Base-by-base conservation (phyloP, 2,797 vertebrate species). In the Podarcis siculus region DNA sequence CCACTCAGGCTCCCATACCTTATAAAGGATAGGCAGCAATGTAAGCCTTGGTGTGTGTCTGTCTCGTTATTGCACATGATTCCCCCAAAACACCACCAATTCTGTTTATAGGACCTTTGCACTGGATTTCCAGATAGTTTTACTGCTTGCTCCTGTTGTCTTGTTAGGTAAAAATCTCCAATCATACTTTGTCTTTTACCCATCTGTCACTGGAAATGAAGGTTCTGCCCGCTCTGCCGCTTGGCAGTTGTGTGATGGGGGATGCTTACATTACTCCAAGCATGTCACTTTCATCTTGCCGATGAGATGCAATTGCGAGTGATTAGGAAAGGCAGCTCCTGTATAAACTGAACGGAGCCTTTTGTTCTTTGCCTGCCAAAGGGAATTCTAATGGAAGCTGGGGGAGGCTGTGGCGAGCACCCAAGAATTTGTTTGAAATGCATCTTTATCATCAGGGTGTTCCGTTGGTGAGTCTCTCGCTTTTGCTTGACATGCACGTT, bases 341-440 rank as follows among this genome's bases (percentile, higher is more conserved):
- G 0, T 17, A 0, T 55, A 2, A 91, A 86, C 35, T 12, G 45
- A 87, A 9, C 0, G 4, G 89, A 85, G 58, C 85, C 49, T 13
- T 87, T 90, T 79, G 85, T 88, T 91, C 85, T 87, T 75, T 45
- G 13, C 81, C 91, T 89, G 81, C 75, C 45, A 83, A 42, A 91
- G 69, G 71, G 32, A 0, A n/a, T 87, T 87, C 86, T 67, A 90
- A 84, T 82, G 82, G 89, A 73, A 64, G 9, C n/a, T 0, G 10
- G 58, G 86, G 8, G 88, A 86, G 21, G 86, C 17, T 45, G 58
- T 86, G 91, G 73, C 3, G 2, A 3, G 55, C 82, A 81, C 75
- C 0, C 0, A 25, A 89, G 79, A 76, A 77, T 82, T 13, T 87
- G 89, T 87, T 91, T 83, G 1, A 77, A 92, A 72, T 7, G 30